A percentile compares a stretch with the other conserved stretches of the same genome.
Conservation (phyloP, 2,797 vertebrate genomes). For the Luscinia luscinia region DNA sequence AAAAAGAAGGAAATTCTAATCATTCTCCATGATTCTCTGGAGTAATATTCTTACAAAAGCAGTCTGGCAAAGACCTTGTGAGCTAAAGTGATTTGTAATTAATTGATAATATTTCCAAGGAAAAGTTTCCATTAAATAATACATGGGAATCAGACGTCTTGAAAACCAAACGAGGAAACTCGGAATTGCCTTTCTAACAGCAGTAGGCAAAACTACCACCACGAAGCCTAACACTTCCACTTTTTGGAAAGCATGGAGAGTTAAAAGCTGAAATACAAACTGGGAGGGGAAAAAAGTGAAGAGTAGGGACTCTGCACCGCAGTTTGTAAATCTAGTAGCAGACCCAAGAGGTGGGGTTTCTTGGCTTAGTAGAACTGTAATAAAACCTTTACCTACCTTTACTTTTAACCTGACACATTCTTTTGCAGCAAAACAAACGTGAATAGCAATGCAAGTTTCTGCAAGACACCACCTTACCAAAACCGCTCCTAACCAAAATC, state of each 20-base stretch:
- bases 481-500: not conserved
- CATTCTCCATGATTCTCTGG: not conserved
- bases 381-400: not conserved
- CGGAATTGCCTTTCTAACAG: not conserved
- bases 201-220: not conserved
- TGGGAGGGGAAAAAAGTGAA: not conserved
- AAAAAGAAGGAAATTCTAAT: not conserved
- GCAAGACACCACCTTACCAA: not conserved
- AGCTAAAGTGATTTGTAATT: not conserved
- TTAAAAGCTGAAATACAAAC: not conserved
- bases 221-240: not conserved
- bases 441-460: not conserved
- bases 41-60: not conserved
- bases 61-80: not conserved
- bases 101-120: not conserved
- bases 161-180: not conserved
- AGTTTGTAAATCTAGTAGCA: not conserved
- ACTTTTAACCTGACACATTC: not conserved
- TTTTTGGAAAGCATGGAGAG: not conserved
- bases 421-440: not conserved
- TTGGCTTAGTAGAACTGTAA: not conserved
- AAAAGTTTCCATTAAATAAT: slow-evolving; percentile 30
- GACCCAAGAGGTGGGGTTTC: accelerated
- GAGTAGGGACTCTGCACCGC: accelerated
- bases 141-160: not conserved